A percentile compares a stretch with the other conserved stretches of the same genome.
phyloP scores from a whole-genome alignment of 2,113 vertebrate genomes.

The Caloenas nicobarica region DNA sequence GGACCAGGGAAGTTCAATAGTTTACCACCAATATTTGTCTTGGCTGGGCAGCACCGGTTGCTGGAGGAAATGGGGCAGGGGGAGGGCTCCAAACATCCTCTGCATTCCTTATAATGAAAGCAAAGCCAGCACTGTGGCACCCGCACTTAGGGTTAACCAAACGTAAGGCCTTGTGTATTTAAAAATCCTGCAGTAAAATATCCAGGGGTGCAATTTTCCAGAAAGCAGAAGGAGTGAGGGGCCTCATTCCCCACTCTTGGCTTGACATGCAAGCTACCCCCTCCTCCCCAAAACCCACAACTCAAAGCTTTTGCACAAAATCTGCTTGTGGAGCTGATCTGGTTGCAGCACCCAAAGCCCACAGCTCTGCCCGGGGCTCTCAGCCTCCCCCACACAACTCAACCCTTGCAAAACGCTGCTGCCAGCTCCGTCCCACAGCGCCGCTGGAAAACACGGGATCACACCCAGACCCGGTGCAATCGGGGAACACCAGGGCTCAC shows the following conservation, averaged over 20 bases:
- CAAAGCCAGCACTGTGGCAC: background rate
- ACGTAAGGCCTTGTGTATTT: background rate
- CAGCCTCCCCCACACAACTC: background rate
- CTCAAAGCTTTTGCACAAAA: background rate
- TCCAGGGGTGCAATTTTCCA: background rate
- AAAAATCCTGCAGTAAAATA: background rate
- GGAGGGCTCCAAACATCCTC: slow-evolving; percentile 60
- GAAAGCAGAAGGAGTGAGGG: background rate
- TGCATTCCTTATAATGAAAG: background rate
- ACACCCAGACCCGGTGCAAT: background rate
- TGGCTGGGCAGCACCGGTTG: background rate
- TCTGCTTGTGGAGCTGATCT: background rate
- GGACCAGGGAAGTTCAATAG: slow-evolving; percentile 53
- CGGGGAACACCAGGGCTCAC: background rate
- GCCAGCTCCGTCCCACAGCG: fast-evolving
- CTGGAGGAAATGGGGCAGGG: slow-evolving; percentile 56
- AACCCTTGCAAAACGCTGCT: background rate
- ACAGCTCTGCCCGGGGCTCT: background rate
- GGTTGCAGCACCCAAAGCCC: background rate
- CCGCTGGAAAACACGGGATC: background rate
- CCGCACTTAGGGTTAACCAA: background rate
- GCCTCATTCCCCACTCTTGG: fast-evolving
- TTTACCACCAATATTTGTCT: slow-evolving; percentile 60
- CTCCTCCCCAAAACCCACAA: background rate
- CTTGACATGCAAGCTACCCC: fast-evolving